A percentile compares a stretch with the other conserved stretches of the same genome.
These are phyloP conservation scores for Diarsia dahlii DNA, from an alignment of 2,888 invertebrate genomes.

Conservation along the genomic window DNA sequence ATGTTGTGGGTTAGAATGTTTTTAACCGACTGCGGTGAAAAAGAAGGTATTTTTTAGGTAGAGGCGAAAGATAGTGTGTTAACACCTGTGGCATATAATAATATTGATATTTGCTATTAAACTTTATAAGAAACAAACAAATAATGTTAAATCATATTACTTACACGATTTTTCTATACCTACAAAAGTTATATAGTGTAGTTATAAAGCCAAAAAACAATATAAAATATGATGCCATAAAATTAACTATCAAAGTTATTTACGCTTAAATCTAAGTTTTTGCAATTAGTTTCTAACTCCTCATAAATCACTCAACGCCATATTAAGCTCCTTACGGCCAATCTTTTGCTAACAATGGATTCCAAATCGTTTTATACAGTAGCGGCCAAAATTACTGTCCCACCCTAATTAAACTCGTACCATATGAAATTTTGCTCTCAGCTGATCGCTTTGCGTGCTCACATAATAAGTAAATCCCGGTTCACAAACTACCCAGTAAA, in stretches of 20 bases:
- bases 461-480: constrained; percentile 15
- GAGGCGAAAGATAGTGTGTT: no score
- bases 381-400: background rate
- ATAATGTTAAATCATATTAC: background rate
- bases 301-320: background rate
- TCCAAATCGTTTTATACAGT: background rate
- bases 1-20: constrained; percentile 12
- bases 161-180: background rate
- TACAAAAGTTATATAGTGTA: no score
- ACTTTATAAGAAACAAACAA: background rate
- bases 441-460: background rate
- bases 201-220: no score
- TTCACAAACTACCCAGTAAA: constrained; percentile 22
- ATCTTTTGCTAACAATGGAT: background rate
- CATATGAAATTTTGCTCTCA: background rate
- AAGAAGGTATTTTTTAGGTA: background rate
- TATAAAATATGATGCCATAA: no score
- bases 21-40: background rate
- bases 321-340: background rate
- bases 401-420: constrained; percentile 1
- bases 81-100: no score
- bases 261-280: background rate
- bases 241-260: background rate
- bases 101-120: background rate
- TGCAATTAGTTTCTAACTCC: background rate